Base-by-base conservation (phyloP, 2,888 invertebrate species). In the Hedya salicella region DNA sequence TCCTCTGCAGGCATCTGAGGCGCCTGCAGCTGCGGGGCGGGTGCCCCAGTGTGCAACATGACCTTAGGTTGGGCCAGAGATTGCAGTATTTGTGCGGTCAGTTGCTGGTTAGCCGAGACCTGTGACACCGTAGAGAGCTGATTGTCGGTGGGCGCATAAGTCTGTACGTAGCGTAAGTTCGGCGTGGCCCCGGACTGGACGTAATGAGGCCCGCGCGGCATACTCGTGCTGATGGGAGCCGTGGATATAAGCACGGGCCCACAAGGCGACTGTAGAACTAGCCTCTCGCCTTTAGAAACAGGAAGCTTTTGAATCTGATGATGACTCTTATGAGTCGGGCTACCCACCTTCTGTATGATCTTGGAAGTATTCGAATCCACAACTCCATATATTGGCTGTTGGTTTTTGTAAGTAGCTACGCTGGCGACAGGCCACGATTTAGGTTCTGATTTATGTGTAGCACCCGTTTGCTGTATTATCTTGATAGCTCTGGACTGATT, bases 21-120 rank as follows among this genome's bases (percentile, higher is more conserved):
- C 11, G 81, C 11, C 1, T 48, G 21, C 1, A 49, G 36, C 21
- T 40, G 32, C 0, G 44, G 36, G 3, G 59, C 21, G n/a, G 14
- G 36, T 4, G 52, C 39, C 4, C 52, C 14, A 5, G 86, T 76
- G 62, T 87, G 88, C 66, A 90, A 68, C 81, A 89, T 80, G 49
- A 91, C 71, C 71, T 92, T 92, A 1, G 93, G 91, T 68, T 91
- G 92, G 14, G 92, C 87, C 14, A 93, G 76, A 32, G 94, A 94
- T 74, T 94, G 94, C 70, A 94, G 81, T 73, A 94, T 94, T 77
- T 94, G 94, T 21, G 94, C 94, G 1, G 94, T 94, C 62, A 94
- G 79, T 66, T 94, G 94, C 74, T 94, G 94, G 77, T 94, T 94
- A 19, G 94, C 94, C 6, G 94, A 93, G 16, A 93, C 87, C 78